Evolutionary conservation across 2,797 vertebrate genomes (phyloP), one percentile per base, ranked within the genome.

Genomic region (Acropternis orthonyx): DNA sequence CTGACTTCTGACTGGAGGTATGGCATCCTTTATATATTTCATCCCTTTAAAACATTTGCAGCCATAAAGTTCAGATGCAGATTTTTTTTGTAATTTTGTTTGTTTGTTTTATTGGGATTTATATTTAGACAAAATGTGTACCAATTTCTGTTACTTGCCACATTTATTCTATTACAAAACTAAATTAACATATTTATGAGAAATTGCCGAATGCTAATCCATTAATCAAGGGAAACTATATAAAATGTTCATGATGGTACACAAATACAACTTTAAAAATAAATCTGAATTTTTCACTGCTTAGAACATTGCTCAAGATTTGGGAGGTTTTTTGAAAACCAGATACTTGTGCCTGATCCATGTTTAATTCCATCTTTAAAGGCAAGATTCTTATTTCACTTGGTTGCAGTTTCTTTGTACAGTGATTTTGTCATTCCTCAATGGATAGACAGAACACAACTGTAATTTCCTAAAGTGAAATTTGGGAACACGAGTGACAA

Each of bases 1-100:
- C 82, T 80, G 86, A 89, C 54, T 96, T 84, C 89, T 65, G 66
- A 63, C 54, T 61, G 28, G 79, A 94, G 22, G 79, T 90, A 86
- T 26, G 15, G 18, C 51, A 69, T 80, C 49, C 49, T 92, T 87
- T 89, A 15, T 52, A 37, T 56, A 52, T 51, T 77, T 41, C 13
- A 85, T 52, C 56, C 9, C 3, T 77, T 95, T 43, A 14, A 93
- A 66, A 92, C 34, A 68, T 56, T 94, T 69, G 36, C 56, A 46
- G 28, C 61, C 17, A 24, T 55, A 63, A 89, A 88, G 74, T 22
- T 69, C n/a, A 88, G 87, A 66, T 58, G 23, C 2, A 23, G 20
- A 14, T n/a, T 17, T 9, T 9, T 54, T 27, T 55, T 23, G 37
- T 6, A 41, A 41, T 37, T 30, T 62, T 62, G 2, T 37, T 37